Base-by-base conservation (phyloP, 2,888 invertebrate species). In the Drosophila pseudotakahashii region DNA sequence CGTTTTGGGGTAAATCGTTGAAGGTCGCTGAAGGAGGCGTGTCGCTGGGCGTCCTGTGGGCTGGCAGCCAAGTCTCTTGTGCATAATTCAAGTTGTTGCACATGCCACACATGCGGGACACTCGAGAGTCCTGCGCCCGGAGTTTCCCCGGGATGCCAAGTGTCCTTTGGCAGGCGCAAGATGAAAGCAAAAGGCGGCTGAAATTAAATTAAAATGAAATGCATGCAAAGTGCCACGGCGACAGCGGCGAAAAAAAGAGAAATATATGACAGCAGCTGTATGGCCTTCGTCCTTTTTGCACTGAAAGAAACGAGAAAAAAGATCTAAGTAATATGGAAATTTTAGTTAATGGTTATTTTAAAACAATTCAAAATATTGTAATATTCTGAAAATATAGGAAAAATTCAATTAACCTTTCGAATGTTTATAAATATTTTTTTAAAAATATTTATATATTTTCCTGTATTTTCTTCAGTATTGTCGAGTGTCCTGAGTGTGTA, bases 41-140 rank as follows among this genome's bases (percentile, higher is more conserved):
- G 61, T 52, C 55, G 41, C 62, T 37, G 37, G 32, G 16, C 19
- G 30, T 47, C 47, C 47, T 70, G 59, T 70, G 59, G 63, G 57
- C 57, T 57, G 69, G 41, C 42, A 60, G 68, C 64, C 62, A 60
- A 61, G 85, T 62, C 78, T 88, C 87, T 70, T 88, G 89, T 88
- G 72, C 89, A 88, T 82, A 82, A 88, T 88, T 82, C 82, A 82
- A 82, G 82, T 83, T 88, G 82, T 88, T 82, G 82, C 82, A 88
- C 82, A 88, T 82, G 82, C 89, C 51, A 68, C 61, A 60, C 76
- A 69, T 50, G 70, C 51, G 52, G 44, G 52, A 69, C 62, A 48
- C 69, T 69, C 69, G 63, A 69, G 63, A 69, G 53, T 44, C 50
- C 53, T 41, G 39, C 11, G 34, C 42, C n/a, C n/a, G 30, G 39